phyloP scores from a whole-genome alignment of 2,113 vertebrate genomes.

The Mionectes macconnelli region DNA sequence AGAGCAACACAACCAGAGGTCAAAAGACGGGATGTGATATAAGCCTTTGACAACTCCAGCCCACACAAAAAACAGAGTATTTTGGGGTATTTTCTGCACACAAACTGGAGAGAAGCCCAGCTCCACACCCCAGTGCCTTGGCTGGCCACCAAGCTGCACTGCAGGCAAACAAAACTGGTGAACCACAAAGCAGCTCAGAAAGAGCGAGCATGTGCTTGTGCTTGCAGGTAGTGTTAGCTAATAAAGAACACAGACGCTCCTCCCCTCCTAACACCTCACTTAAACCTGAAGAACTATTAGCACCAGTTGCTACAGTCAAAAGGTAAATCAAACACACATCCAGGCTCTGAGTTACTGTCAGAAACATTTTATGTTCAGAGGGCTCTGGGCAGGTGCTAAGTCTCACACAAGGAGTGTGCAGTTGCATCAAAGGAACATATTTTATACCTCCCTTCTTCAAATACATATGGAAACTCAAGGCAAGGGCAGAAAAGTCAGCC shows the following conservation, averaged over 20 bases:
- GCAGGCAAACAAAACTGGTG: conserved; percentile 30
- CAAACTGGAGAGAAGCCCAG: not conserved
- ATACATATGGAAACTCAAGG: not conserved
- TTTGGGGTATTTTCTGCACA: not conserved
- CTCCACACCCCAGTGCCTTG: conserved; percentile 48
- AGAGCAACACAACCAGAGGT: not conserved
- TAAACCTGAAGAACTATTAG: not conserved
- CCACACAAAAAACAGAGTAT: not conserved
- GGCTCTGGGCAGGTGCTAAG: not conserved
- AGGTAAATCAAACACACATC: not conserved
- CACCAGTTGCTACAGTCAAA: not conserved
- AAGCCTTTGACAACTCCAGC: not conserved
- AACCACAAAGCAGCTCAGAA: conserved; percentile 25
- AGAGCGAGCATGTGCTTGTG: not conserved
- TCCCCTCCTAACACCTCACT: not conserved
- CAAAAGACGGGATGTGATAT: not conserved
- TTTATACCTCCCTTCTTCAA: not conserved
- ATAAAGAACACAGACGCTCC: not conserved
- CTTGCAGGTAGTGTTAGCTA: not conserved
- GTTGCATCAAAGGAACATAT: not conserved
- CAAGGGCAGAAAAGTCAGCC: not conserved
- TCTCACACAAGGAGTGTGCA: not conserved
- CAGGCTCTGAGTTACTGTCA: not conserved
- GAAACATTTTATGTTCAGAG: not conserved
- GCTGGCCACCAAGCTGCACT: conserved; percentile 60